Percentiles rank a stretch among this genome's conserved stretches.
These are phyloP conservation scores for Chelmon rostratus DNA, from an alignment of 2,797 vertebrate species.

Conservation along the genomic window DNA sequence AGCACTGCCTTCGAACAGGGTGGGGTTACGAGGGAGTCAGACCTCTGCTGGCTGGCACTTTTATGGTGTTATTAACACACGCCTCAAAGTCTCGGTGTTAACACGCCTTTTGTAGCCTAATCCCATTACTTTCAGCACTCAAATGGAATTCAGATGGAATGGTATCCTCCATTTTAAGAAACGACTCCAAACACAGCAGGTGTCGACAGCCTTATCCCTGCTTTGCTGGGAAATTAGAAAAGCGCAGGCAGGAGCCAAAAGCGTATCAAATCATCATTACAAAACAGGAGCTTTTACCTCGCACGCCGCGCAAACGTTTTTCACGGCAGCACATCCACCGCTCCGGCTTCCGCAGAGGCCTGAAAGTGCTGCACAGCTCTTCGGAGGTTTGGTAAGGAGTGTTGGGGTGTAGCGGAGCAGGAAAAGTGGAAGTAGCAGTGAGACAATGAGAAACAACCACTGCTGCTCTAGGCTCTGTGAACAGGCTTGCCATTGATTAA, in stretches of 20 bases:
- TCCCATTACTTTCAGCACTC: constrained; percentile 70
- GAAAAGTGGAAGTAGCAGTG: constrained; percentile 66
- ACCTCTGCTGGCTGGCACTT: constrained; percentile 73
- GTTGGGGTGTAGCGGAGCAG: constrained; percentile 73
- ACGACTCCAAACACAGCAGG: constrained; percentile 68
- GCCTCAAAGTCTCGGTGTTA: constrained; percentile 64
- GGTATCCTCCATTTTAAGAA: constrained; percentile 71
- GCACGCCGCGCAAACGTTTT: constrained; percentile 50
- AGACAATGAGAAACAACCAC: constrained; percentile 84
- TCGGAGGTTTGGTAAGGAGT: constrained; percentile 70
- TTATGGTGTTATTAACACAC: constrained; percentile 78
- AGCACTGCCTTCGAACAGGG: constrained; percentile 49
- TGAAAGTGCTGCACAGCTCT: constrained; percentile 64
- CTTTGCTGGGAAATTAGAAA: constrained; percentile 69
- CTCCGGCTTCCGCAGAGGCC: constrained; percentile 45
- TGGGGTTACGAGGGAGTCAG: constrained; percentile 57
- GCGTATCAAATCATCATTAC: constrained; percentile 75
- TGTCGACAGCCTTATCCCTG: constrained; percentile 57
- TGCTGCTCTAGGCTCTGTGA: constrained; percentile 85
- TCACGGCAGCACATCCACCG: constrained; percentile 33
- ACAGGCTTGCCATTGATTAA: constrained; percentile 92
- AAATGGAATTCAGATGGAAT: constrained; percentile 76
- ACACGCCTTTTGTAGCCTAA: constrained; percentile 67
- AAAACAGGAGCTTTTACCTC: constrained; percentile 59
- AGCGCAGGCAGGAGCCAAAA: constrained; percentile 64